Base-by-base conservation (phyloP, 2,888 invertebrate species). In the Lasioglossum leucozonium region DNA sequence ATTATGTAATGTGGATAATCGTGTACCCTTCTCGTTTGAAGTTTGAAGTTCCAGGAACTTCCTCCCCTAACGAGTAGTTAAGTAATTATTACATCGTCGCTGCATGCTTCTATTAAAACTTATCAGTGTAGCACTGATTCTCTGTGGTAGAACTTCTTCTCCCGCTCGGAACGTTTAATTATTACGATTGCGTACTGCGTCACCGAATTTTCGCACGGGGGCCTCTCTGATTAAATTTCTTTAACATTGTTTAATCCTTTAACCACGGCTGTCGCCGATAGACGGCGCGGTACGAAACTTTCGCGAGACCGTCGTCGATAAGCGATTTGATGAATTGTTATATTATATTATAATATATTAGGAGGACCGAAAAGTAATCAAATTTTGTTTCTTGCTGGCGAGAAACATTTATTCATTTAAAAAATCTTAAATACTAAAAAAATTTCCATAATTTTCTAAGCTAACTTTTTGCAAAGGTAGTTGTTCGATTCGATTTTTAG, bases 51-150 rank as follows among this genome's bases (percentile, higher is more conserved):
- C 42, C 10, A 37, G 26, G 51, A 72, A 79, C n/a, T 81, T 79
- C 30, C 30, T 26, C 73, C 73, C 79, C 79, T 69, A 47, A 62
- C 81, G 72, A 79, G 47, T 37, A 79, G 44, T 79, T 69, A 79
- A 79, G 67, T 79, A 79, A 79, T 79, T 79, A 79, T 82, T 82
- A 73, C 44, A 73, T 73, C 44, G 73, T 79, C 44, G 42, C 37
- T 55, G 73, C 80, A 44, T 34, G 73, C 34, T n/a, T 47, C 80
- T 82, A 73, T 79, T 79, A 79, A 79, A 82, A 73, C 67, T 73
- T 79, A 69, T 42, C 55, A 40, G 67, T 47, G 11, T 44, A 44
- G 26, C 30, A 26, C 18, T 13, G n/a, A n/a, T 51, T 22, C 8
- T 1, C 8, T 10, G 30, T 16, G 26, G 42, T 22, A 42, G 74